Evolutionary conservation across 2,113 vertebrate species (phyloP).

Genomic region (Cyrtonyx montezumae): DNA sequence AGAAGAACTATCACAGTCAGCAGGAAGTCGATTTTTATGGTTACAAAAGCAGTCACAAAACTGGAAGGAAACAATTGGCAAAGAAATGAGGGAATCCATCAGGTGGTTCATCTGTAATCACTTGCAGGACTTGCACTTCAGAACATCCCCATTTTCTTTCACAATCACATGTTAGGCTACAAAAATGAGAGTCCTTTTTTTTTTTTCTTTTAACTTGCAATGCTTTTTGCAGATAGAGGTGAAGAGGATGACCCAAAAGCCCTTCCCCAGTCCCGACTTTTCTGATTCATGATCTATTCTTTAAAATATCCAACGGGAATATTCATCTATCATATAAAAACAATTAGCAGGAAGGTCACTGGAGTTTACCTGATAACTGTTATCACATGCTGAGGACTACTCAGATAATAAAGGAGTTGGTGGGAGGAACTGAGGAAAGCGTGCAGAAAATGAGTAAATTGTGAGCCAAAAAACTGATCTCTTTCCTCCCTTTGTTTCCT

Average conservation of each 20-base stretch:
- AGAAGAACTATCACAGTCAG: not conserved
- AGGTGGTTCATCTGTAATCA: not conserved
- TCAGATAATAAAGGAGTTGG: not conserved
- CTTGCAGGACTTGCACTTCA: not conserved
- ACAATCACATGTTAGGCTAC: not conserved
- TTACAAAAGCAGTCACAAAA: not conserved
- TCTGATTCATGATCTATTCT: not conserved
- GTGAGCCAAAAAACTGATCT: not conserved
- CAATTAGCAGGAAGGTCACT: not conserved
- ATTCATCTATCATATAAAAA: not conserved
- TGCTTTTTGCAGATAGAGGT: not conserved
- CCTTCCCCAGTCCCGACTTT: not conserved
- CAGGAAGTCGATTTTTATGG: not conserved
- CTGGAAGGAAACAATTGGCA: not conserved
- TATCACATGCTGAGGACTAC: not conserved
- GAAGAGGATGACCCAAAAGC: not conserved
- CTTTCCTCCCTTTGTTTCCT: not conserved
- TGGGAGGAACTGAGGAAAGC: not conserved
- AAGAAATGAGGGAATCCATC: not conserved
- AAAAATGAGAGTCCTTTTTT: not conserved
- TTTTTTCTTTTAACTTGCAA: not conserved
- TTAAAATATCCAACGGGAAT: not conserved
- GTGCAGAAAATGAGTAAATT: not conserved
- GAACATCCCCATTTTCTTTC: not conserved
- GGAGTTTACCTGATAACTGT: not conserved